Evolutionary conservation across 2,888 invertebrate genomes (phyloP).

Genomic region (Notocelia uddmanniana): DNA sequence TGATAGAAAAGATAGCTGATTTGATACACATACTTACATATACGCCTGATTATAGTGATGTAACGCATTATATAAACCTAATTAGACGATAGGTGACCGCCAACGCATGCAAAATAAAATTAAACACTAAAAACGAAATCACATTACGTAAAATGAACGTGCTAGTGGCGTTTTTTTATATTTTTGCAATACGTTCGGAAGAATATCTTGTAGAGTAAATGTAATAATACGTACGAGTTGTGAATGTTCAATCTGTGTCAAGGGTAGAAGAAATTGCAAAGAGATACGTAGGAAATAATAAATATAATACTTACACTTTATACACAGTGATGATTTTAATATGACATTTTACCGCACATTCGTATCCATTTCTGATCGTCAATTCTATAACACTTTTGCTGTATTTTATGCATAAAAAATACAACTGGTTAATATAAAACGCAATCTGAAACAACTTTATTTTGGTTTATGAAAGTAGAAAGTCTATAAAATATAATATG

Average conservation of each 20-base stretch:
- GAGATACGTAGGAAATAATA: not conserved
- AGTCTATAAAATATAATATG: too few species aligned
- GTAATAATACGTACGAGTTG: conserved; percentile 2
- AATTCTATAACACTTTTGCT: not conserved
- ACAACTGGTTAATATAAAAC: not conserved
- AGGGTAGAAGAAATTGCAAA: conserved; percentile 35
- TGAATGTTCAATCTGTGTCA: conserved; percentile 20
- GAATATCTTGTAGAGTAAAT: conserved; percentile 30
- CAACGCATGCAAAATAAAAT: conserved; percentile 47
- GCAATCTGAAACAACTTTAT: not conserved
- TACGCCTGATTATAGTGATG: conserved; percentile 37
- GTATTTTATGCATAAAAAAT: not conserved
- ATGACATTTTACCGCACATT: not conserved
- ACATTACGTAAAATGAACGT: conserved; percentile 43
- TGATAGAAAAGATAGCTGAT: conserved; percentile 40
- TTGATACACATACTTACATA: conserved; percentile 45
- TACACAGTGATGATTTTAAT: not conserved
- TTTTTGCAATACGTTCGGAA: conserved; percentile 43
- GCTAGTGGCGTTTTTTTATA: conserved; percentile 34
- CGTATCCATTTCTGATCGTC: not conserved
- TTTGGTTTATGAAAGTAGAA: not conserved
- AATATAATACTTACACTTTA: too few species aligned
- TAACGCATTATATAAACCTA: conserved; percentile 51
- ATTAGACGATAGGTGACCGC: conserved; percentile 56
- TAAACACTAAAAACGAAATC: conserved; percentile 46